Evolutionary conservation across 2,888 invertebrate species (phyloP).

Genomic region (Polyploca ridens): DNA sequence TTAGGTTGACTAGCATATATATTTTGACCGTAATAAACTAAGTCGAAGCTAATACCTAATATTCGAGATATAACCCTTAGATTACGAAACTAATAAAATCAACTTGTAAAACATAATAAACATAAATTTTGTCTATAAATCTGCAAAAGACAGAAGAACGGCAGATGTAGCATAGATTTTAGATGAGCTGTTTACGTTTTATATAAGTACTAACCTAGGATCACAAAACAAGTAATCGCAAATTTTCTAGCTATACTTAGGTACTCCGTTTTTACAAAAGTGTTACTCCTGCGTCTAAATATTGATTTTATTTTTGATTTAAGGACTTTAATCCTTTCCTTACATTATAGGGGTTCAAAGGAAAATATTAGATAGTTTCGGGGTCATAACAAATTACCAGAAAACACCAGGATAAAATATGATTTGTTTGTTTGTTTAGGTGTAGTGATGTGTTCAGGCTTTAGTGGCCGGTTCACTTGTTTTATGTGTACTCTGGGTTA

Average conservation of each 20-base stretch:
- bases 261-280: too few species aligned
- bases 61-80: neutral
- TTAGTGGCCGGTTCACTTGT: neutral
- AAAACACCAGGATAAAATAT: neutral
- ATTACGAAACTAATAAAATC: neutral
- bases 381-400: neutral
- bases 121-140: too few species aligned
- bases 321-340: neutral
- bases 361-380: neutral
- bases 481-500: neutral
- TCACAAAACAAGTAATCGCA: too few species aligned
- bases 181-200: too few species aligned
- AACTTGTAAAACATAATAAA: neutral
- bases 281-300: neutral
- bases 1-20: neutral
- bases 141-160: too few species aligned
- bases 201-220: too few species aligned
- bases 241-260: too few species aligned
- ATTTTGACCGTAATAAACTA: neutral
- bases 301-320: neutral
- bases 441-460: neutral
- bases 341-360: conserved; percentile 10
- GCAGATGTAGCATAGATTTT: too few species aligned
- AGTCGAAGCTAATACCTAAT: neutral
- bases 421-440: conserved; percentile 9